Evolutionary conservation across 1,140 invertebrate species (phyloP).

Genomic region (Periplaneta americana): DNA sequence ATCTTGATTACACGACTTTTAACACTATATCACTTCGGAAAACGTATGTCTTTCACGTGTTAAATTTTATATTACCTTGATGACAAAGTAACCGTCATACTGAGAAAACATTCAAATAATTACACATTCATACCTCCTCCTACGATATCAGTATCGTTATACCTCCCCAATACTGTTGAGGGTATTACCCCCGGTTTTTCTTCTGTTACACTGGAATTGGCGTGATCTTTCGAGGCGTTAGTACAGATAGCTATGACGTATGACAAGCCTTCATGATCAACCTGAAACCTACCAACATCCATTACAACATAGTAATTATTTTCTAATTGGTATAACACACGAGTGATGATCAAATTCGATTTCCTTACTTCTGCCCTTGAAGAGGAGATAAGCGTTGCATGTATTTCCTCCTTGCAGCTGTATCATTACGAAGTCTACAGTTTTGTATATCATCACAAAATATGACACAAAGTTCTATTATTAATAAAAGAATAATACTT

Average conservation of each 20-base stretch:
- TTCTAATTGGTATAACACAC: not conserved
- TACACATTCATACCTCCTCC: slow-evolving; percentile 16
- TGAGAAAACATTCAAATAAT: too few relatives aligned
- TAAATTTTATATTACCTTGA: too few relatives aligned
- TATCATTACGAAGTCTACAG: not conserved
- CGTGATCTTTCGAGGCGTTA: not conserved
- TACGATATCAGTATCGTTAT: slow-evolving; percentile 15
- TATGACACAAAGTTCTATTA: not conserved
- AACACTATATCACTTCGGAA: too few relatives aligned
- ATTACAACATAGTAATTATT: not conserved
- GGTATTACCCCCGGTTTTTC: not conserved
- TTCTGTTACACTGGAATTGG: not conserved
- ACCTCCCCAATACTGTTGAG: slow-evolving; percentile 9
- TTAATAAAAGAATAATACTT: not conserved
- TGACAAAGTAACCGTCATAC: too few relatives aligned
- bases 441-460: not conserved
- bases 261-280: not conserved
- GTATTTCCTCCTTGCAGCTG: not conserved
- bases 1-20: too few relatives aligned
- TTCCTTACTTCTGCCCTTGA: not conserved
- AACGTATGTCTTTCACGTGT: too few relatives aligned
- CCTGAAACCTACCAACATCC: not conserved
- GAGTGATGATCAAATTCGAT: not conserved
- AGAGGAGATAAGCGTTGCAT: not conserved
- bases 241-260: not conserved